A percentile compares a stretch with the other conserved stretches of the same genome.
phyloP scores from a whole-genome alignment of 2,888 invertebrate genomes.

The Leucophenga maculata region DNA sequence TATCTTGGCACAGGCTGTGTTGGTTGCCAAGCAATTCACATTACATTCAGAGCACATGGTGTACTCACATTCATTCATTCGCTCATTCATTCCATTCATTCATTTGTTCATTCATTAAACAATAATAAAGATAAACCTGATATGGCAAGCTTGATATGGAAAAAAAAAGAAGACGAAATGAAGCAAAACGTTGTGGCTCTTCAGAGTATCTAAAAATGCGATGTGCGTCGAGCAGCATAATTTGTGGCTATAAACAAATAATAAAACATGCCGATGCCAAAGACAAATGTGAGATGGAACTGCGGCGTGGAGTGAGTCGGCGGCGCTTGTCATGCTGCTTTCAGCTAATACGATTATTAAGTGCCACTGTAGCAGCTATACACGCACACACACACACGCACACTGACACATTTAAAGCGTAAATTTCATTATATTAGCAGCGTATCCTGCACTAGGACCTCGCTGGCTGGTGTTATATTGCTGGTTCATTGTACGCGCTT shows the following conservation, averaged over 20 bases:
- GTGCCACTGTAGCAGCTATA: background rate
- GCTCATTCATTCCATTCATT: constrained; percentile 1
- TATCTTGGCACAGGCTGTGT: too few relatives aligned
- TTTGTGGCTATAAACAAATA: constrained; percentile 60
- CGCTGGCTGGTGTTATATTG: background rate
- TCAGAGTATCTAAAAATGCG: background rate
- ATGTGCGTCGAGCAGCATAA: constrained; percentile 32
- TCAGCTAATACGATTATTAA: constrained; percentile 24
- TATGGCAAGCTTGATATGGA: background rate
- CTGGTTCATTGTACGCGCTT: constrained; percentile 15
- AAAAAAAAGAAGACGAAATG: too few relatives aligned
- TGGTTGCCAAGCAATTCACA: background rate
- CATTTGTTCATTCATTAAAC: constrained; percentile 21
- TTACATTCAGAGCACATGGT: too few relatives aligned
- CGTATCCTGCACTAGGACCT: constrained; percentile 1
- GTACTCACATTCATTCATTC: background rate
- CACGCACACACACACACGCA: background rate
- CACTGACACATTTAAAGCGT: constrained; percentile 2
- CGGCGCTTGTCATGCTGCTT: background rate
- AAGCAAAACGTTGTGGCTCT: background rate
- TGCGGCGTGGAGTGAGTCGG: background rate
- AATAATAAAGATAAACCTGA: constrained; percentile 25
- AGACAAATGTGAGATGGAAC: background rate
- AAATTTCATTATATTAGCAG: constrained; percentile 11
- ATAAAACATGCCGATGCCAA: constrained; percentile 50